Evolutionary conservation across 92 coral and sea anemone genomes (phyloP), one percentile per base, ranked within the genome.

Genomic region (Ricordea florida): DNA sequence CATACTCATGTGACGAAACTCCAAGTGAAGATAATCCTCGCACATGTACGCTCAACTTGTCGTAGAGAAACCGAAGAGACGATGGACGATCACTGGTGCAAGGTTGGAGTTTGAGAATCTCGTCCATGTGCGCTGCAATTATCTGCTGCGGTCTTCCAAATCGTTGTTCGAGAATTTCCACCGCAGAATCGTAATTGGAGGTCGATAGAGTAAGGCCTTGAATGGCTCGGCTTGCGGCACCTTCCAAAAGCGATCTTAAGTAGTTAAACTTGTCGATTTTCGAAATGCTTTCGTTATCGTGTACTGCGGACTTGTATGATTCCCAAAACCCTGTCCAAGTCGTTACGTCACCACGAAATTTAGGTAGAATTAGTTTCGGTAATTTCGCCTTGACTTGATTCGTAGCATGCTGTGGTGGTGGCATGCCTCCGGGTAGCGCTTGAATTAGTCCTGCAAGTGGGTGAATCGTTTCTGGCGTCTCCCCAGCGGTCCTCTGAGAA

Each of bases 81-180:
- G 63, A 42, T 35, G 80, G 75, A 2, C 57, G 21, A 16, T 67
- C 74, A 13, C 32, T 77, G 4, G 30, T 35, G 1, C 79, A 28
- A 0, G 27, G 51, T 13, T 66, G 68, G 1, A 80, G 48, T 43
- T 86, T 86, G 6, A 73, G 27, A 0, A 80, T 27, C 43, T 74
- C 91, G 24, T 86, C 91, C 83, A 86, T 86, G 45, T 83, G 88
- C 0, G 73, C 82, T 1, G 83, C 26, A 16, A 81, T 81, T 2
- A 81, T 72, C n/a, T 80, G 86, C 32, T 80, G 79, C 0, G 79
- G 57, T 26, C 41, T 69, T 14, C 90, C 90, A 52, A 62, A 85
- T 17, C 82, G 24, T 41, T 85, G 57, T 9, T 60, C 21, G 9
- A 87, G 69, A 9, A 75, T n/a, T 10, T 35, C 76, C 4, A 81